A percentile compares a stretch with the other conserved stretches of the same genome.
phyloP scores from a whole-genome alignment of 2,888 invertebrate genomes.

The Megamerina dolium region DNA sequence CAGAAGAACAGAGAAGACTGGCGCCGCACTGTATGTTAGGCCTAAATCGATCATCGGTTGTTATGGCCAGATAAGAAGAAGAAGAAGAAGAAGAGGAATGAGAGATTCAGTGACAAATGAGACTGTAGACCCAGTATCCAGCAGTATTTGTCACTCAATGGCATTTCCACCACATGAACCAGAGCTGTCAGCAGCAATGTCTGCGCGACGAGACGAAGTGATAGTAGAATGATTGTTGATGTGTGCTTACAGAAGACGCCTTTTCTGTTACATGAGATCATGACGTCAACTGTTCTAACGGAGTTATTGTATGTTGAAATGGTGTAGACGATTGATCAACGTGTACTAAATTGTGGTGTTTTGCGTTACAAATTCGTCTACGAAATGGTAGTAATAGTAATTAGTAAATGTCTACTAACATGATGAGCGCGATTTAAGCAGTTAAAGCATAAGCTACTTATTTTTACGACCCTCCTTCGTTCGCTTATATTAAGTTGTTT shows the following conservation, averaged over 20 bases:
- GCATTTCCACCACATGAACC: background rate
- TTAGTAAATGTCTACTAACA: background rate
- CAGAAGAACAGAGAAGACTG: no score
- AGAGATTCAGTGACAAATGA: constrained; percentile 13
- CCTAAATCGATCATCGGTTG: no score
- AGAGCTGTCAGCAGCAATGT: constrained; percentile 1
- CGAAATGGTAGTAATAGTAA: background rate
- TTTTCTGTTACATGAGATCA: no score
- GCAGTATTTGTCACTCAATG: constrained; percentile 5
- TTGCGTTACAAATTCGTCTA: no score
- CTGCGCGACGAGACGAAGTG: background rate
- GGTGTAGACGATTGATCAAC: background rate
- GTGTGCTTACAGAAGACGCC: background rate
- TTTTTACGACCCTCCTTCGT: no score
- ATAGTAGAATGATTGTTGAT: no score
- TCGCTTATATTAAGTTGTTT: no score
- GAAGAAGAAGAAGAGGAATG: no score
- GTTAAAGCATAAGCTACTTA: constrained; percentile 2
- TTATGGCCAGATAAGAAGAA: no score
- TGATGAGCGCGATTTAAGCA: constrained; percentile 1
- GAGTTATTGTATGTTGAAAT: background rate
- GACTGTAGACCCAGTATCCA: constrained; percentile 10
- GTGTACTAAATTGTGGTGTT: background rate
- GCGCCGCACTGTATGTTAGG: no score
- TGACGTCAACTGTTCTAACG: no score